These are phyloP conservation scores for Lepidostoma basale DNA, from an alignment of 1,140 invertebrate species.

Conservation along the genomic window DNA sequence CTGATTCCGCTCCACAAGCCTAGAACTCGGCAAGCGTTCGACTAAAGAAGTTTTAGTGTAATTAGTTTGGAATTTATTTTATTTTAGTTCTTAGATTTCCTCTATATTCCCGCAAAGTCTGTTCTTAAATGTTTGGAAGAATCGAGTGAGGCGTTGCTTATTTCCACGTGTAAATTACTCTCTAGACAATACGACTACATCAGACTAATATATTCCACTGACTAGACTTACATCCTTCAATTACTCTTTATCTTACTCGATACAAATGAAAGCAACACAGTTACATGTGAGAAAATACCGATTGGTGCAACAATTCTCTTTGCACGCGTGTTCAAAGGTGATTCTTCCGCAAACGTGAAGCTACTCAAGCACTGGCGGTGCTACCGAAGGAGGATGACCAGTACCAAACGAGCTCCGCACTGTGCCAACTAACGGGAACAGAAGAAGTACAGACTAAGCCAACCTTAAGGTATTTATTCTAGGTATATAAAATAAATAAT, in stretches of 20 bases:
- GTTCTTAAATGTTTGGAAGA: conserved; percentile 15
- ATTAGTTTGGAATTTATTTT: too few species aligned
- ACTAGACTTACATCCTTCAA: not conserved
- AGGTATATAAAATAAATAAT: conserved; percentile 21
- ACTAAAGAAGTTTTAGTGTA: too few species aligned
- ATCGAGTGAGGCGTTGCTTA: conserved; percentile 20
- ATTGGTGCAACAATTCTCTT: too few species aligned
- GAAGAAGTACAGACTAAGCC: too few species aligned
- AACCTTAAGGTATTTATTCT: conserved; percentile 10
- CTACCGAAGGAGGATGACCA: too few species aligned
- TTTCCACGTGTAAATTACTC: conserved; percentile 5
- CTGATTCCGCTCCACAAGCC: too few species aligned
- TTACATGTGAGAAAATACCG: too few species aligned
- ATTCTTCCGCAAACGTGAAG: too few species aligned
- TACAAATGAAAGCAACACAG: not conserved
- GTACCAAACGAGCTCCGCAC: too few species aligned
- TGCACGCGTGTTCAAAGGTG: too few species aligned
- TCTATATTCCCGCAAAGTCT: not conserved
- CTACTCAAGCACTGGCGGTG: too few species aligned
- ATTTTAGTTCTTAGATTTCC: not conserved
- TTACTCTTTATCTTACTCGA: not conserved
- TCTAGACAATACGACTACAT: conserved; percentile 16
- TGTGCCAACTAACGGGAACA: not conserved
- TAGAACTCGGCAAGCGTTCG: not conserved
- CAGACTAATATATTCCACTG: conserved; percentile 16